Percentiles rank a stretch among this genome's conserved stretches.
Evolutionary conservation across 2,113 vertebrate genomes (phyloP).

Genomic region (Seriola quinqueradiata): DNA sequence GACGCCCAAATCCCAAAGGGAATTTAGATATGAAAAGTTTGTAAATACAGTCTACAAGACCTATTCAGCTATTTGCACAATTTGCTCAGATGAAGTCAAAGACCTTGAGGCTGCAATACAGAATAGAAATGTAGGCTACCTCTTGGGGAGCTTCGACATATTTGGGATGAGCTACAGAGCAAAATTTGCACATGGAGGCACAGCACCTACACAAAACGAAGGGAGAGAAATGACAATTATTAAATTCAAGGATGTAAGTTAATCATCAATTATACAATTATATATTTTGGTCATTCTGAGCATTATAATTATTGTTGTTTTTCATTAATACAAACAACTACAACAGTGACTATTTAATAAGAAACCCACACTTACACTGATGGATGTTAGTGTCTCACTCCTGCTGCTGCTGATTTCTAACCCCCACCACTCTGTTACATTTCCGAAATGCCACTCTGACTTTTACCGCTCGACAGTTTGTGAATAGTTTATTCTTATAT

Average conservation of each 20-base stretch:
- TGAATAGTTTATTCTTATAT: constrained; percentile 26
- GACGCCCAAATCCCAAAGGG: constrained; percentile 7
- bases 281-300: not conserved
- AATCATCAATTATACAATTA: not conserved
- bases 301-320: not conserved
- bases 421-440: not conserved
- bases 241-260: not conserved
- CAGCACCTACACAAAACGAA: not conserved
- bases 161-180: constrained; percentile 39
- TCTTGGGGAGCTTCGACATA: constrained; percentile 52
- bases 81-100: constrained; percentile 34
- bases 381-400: not conserved
- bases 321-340: not conserved
- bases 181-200: constrained; percentile 13
- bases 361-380: not conserved
- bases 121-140: constrained; percentile 50
- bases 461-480: not conserved
- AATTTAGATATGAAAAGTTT: constrained; percentile 10
- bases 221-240: not conserved
- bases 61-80: constrained; percentile 4
- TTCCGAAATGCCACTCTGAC: constrained; percentile 34
- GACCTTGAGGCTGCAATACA: constrained; percentile 49
- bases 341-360: not conserved
- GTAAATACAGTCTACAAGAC: constrained; percentile 3
- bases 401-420: not conserved